These are phyloP conservation scores for Orchesella flavescens DNA, from an alignment of 2,888 invertebrate genomes.

Conservation along the genomic window DNA sequence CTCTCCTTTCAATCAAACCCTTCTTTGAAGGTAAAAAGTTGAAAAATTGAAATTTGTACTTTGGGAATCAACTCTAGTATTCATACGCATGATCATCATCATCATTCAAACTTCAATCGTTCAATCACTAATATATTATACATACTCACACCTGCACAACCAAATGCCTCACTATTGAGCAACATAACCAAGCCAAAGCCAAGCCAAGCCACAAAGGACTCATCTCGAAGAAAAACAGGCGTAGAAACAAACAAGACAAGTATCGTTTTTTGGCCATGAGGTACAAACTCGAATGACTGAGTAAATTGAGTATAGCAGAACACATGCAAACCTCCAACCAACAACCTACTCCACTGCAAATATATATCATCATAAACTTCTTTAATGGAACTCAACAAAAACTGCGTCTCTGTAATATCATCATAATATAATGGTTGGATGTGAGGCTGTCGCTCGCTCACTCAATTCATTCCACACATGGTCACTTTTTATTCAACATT, in stretches of 20 bases:
- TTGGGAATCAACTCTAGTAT: slow-evolving; percentile 26
- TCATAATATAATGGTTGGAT: too few relatives aligned
- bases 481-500: slow-evolving; percentile 56
- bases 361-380: too few relatives aligned
- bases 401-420: too few relatives aligned
- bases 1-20: slow-evolving; percentile 56
- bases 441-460: too few relatives aligned
- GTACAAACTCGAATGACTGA: too few relatives aligned
- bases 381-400: too few relatives aligned
- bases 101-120: neutral
- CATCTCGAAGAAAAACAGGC: too few relatives aligned
- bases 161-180: neutral
- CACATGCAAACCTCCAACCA: too few relatives aligned
- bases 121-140: slow-evolving; percentile 18
- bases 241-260: too few relatives aligned
- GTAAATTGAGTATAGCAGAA: too few relatives aligned
- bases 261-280: too few relatives aligned
- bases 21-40: slow-evolving; percentile 55
- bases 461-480: slow-evolving; percentile 57
- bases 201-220: neutral
- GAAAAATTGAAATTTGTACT: slow-evolving; percentile 53
- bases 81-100: neutral
- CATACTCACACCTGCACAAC: slow-evolving; percentile 51
- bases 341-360: neutral
- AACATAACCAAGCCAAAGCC: too few relatives aligned